Conservation (phyloP, 2,797 vertebrate genomes). For the Selene dorsalis region DNA sequence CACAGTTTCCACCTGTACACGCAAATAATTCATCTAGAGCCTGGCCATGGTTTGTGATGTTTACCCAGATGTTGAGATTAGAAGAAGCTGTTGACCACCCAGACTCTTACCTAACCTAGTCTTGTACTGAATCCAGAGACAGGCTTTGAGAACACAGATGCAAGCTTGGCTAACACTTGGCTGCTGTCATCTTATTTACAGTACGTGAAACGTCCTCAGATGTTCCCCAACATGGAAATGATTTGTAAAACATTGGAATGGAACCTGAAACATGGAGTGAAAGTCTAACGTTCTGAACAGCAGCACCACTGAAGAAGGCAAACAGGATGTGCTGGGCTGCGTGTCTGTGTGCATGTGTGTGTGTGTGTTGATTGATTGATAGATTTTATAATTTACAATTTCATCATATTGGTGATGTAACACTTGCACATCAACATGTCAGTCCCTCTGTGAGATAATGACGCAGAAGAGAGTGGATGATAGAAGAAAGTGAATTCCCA, state of each 20-base stretch:
- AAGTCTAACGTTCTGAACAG: background rate
- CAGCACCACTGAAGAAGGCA: background rate
- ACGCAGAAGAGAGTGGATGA: slow-evolving; percentile 5
- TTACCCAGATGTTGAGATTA: slow-evolving; percentile 42
- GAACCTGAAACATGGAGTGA: background rate
- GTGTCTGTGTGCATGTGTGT: background rate
- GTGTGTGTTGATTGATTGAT: background rate
- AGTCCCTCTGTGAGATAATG: background rate
- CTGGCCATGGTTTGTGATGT: slow-evolving; percentile 22
- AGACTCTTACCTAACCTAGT: slow-evolving; percentile 54
- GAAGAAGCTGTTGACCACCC: slow-evolving; percentile 35
- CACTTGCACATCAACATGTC: background rate
- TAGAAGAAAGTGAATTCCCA: background rate
- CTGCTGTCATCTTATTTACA: slow-evolving; percentile 11
- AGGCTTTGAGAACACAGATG: slow-evolving; percentile 28
- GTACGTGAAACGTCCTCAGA: background rate
- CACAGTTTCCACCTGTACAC: background rate
- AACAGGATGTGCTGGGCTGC: too few species aligned
- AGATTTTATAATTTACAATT: slow-evolving; percentile 20
- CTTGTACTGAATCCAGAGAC: slow-evolving; percentile 44
- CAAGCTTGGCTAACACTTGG: slow-evolving; percentile 18
- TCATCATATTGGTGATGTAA: slow-evolving; percentile 29
- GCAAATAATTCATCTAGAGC: background rate
- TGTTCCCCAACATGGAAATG: background rate
- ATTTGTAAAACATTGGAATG: background rate